Evolutionary conservation across 2,797 vertebrate genomes (phyloP).

Genomic region (Xyrichtys novacula): DNA sequence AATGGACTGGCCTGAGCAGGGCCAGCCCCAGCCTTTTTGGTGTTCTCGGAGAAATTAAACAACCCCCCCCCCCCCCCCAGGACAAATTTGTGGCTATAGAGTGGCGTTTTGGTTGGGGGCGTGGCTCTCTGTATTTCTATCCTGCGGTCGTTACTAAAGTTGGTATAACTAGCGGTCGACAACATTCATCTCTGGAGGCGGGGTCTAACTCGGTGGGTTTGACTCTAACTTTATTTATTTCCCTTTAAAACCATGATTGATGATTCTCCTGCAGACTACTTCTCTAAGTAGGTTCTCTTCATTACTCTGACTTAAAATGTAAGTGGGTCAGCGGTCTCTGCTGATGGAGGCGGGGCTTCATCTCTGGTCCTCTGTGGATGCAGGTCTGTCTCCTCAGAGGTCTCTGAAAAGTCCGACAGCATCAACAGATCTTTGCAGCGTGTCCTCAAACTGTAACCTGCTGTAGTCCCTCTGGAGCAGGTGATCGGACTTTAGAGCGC

Average conservation of each 20-base stretch:
- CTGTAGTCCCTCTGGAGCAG: background rate
- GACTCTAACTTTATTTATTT: too few species aligned
- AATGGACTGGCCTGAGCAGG: too few species aligned
- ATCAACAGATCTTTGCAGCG: background rate
- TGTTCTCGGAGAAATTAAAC: too few species aligned
- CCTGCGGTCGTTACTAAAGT: too few species aligned
- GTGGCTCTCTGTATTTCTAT: too few species aligned
- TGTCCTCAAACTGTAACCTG: background rate
- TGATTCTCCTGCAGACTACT: slow-evolving; percentile 11
- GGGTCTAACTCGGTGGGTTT: too few species aligned
- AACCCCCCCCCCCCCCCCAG: too few species aligned
- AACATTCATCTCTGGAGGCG: too few species aligned
- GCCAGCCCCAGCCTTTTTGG: background rate
- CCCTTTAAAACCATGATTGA: slow-evolving; percentile 1
- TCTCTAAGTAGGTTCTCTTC: slow-evolving; percentile 28
- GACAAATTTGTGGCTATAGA: too few species aligned
- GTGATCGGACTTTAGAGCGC: too few species aligned
- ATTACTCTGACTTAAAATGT: slow-evolving; percentile 50
- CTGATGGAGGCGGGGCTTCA: slow-evolving; percentile 12
- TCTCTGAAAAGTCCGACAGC: background rate
- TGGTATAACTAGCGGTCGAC: too few species aligned
- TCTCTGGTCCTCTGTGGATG: background rate
- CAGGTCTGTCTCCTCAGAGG: background rate
- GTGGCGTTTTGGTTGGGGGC: too few species aligned
- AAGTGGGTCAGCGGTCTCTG: slow-evolving; percentile 54